These are phyloP conservation scores for Brachionus rubens DNA, from an alignment of 1,140 invertebrate species.

Conservation along the genomic window DNA sequence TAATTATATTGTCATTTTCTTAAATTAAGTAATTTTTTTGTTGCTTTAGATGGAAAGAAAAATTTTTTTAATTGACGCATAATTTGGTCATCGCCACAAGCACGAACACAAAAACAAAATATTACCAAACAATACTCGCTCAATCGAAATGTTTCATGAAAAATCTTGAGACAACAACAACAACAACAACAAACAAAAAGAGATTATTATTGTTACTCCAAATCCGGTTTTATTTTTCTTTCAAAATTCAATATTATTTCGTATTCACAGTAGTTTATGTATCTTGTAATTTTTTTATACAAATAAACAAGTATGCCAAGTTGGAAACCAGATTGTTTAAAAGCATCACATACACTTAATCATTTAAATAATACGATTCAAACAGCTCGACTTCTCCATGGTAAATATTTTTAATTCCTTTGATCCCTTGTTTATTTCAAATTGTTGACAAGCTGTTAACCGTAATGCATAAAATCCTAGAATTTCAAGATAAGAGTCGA, in stretches of 20 bases:
- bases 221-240: too few relatives aligned
- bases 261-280: too few relatives aligned
- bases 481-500: too few relatives aligned
- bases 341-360: conserved; percentile 9
- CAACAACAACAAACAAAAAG: too few relatives aligned
- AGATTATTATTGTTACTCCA: too few relatives aligned
- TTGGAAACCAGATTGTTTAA: conserved; percentile 46
- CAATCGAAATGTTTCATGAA: too few relatives aligned
- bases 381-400: conserved; percentile 24
- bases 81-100: too few relatives aligned
- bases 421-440: neutral
- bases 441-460: too few relatives aligned
- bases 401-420: conserved; percentile 24
- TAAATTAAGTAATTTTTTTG: neutral
- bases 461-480: too few relatives aligned
- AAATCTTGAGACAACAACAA: too few relatives aligned
- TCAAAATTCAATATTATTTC: too few relatives aligned
- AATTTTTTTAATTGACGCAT: conserved; percentile 5
- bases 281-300: neutral
- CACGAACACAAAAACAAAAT: neutral
- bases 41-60: conserved; percentile 29
- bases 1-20: neutral
- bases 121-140: neutral
- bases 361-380: conserved; percentile 34
- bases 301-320: conserved; percentile 25